Evolutionary conservation across 2,888 invertebrate species (phyloP), one percentile per base, ranked within the genome.

Genomic region (Sicus ferrugineus): DNA sequence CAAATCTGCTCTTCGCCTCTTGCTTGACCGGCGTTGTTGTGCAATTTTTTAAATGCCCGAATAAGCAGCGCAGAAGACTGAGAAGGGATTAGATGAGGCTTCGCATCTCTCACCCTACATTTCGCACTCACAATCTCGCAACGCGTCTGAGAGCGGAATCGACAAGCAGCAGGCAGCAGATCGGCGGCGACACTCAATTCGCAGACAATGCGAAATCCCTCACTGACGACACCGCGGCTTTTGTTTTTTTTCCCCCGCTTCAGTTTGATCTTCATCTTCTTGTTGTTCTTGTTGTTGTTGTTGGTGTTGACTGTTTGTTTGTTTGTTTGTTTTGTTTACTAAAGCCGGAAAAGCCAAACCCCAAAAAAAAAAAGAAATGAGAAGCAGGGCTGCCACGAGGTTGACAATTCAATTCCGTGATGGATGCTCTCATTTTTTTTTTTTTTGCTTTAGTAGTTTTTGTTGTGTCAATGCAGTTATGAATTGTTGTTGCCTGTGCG

Each of bases 281-380:
- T 23, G 19, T 48, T 50, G 9, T 4, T 34, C 0, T 63, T 42
- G 56, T 54, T 46, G n/a, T 31, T 23, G 19, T 48, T 50, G 9
- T 4, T 34, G 0, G 46, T 42, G 56, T 54, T 66, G n/a, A 21
- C 21, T 56, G 30, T 66, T 23, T 50, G 30, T 50, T 28, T 46
- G 30, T 30, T 46, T 59, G 21, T 59, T 67, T 67, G 67, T 67
- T 30, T 52, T 31, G 58, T 26, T 42, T n/a, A 28, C 48, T 54
- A 58, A 67, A 67, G 59, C 59, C 67, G 59, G 67, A 59, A 67
- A 67, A 67, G 59, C 59, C 67, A 59, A 67, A 67, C 59, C 67
- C 58, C 58, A 59, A 48, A 67, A 66, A 46, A 30, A 7, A 30
- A 21, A 62, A 42, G 16, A 46, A 46, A 31, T 56, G 26, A 58